Percentiles rank a stretch among this genome's conserved stretches.
phyloP scores from a whole-genome alignment of 1,140 invertebrate genomes.

The Tetraneura akinire region DNA sequence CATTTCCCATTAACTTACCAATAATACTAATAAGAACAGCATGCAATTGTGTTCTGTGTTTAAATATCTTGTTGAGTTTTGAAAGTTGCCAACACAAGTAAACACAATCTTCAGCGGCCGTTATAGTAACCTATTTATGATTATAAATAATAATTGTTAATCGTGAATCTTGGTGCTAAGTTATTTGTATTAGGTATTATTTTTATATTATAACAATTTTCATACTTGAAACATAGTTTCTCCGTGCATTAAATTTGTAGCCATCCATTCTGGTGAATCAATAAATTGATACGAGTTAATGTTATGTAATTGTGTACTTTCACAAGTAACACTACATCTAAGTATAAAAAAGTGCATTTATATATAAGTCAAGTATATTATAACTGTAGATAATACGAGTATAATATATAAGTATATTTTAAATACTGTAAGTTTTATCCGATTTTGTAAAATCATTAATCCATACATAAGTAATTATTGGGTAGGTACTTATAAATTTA shows the following conservation, averaged over 20 bases:
- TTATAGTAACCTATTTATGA: constrained; percentile 72
- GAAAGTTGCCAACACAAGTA: constrained; percentile 78
- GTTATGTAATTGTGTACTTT: constrained; percentile 78
- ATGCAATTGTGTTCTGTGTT: constrained; percentile 71
- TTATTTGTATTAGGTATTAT: too few species aligned
- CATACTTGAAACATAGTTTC: constrained; percentile 73
- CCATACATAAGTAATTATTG: too few species aligned
- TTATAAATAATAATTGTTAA: neutral
- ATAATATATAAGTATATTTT: neutral
- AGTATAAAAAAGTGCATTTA: neutral
- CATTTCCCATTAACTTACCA: constrained; percentile 63
- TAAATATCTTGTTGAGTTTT: constrained; percentile 71
- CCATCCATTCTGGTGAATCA: constrained; percentile 85
- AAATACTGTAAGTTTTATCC: too few species aligned
- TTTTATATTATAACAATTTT: neutral
- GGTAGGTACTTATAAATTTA: too few species aligned
- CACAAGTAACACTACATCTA: constrained; percentile 77
- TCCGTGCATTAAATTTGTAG: constrained; percentile 70
- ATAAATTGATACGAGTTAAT: constrained; percentile 81
- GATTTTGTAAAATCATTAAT: too few species aligned
- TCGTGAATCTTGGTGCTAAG: too few species aligned
- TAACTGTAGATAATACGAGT: too few species aligned
- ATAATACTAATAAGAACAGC: constrained; percentile 76
- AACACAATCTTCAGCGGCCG: constrained; percentile 74
- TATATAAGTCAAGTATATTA: neutral